Evolutionary conservation across 2,797 vertebrate genomes (phyloP).

Genomic region (Kryptolebias ocellatus): DNA sequence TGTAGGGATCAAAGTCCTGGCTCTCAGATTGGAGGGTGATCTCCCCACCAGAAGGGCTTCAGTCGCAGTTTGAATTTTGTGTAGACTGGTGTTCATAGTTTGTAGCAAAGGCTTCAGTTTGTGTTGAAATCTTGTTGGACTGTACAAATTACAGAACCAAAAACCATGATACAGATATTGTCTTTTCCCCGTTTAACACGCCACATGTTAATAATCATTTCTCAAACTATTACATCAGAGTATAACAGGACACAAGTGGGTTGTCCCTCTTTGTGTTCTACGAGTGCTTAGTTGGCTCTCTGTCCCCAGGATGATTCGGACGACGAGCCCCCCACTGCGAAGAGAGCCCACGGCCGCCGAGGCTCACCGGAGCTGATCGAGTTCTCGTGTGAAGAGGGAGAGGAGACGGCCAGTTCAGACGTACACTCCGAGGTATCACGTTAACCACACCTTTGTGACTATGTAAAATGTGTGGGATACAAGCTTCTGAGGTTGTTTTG

Average conservation of each 20-base stretch:
- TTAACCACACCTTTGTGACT: background rate
- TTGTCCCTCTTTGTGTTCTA: background rate
- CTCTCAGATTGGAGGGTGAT: no score
- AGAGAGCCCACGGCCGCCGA: conserved; percentile 65
- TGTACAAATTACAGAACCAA: background rate
- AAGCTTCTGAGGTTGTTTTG: background rate
- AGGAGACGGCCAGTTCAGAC: conserved; percentile 85
- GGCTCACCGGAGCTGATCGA: conserved; percentile 79
- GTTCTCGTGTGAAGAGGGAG: conserved; percentile 89
- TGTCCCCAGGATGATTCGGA: conserved; percentile 87
- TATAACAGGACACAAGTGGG: background rate
- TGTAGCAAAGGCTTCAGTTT: no score
- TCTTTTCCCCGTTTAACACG: background rate
- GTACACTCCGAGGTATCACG: conserved; percentile 61
- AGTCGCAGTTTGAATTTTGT: conserved; percentile 1
- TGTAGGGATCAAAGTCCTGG: no score
- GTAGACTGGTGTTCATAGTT: background rate
- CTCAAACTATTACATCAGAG: background rate
- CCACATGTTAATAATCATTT: no score
- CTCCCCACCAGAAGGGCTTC: background rate
- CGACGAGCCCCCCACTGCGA: conserved; percentile 78
- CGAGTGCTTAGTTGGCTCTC: conserved; percentile 29
- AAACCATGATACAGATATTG: background rate
- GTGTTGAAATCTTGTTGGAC: no score
- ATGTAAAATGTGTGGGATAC: conserved; percentile 1